phyloP scores from a whole-genome alignment of 2,797 vertebrate genomes.

The Falco novaeseelandiae region DNA sequence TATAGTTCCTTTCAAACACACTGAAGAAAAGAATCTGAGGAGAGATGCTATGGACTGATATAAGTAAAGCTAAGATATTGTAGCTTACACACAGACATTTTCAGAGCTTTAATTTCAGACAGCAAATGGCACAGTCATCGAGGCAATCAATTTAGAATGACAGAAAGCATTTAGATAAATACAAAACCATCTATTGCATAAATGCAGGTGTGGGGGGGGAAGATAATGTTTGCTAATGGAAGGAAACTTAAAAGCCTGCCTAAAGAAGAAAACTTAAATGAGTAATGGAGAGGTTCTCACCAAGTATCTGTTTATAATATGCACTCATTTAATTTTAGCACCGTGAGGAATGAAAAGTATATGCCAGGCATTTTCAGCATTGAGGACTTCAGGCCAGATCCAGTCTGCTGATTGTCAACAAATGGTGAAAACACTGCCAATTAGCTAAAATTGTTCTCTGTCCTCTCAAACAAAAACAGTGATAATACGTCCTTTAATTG shows the following conservation, averaged over 20 bases:
- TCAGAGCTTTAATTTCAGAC: conserved; percentile 25
- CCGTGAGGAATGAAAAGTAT: neutral
- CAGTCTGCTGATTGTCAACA: neutral
- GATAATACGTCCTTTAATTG: neutral
- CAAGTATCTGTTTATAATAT: neutral
- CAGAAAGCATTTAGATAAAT: neutral
- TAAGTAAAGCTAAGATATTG: neutral
- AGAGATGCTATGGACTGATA: neutral
- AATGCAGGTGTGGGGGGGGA: neutral
- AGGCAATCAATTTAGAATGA: conserved; percentile 5
- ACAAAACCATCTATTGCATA: neutral
- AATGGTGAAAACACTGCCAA: neutral
- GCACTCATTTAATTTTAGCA: neutral
- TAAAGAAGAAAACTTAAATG: neutral
- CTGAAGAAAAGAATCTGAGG: neutral
- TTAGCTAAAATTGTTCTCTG: neutral
- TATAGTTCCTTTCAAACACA: neutral
- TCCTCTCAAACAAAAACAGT: neutral
- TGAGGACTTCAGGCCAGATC: neutral
- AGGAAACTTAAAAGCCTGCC: neutral
- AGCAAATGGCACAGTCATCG: neutral
- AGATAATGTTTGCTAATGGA: neutral
- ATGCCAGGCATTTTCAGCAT: neutral
- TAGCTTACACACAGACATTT: neutral
- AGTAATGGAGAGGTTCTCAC: neutral